Evolutionary conservation across 2,113 vertebrate species (phyloP).

Genomic region (Seriola aureovittata): DNA sequence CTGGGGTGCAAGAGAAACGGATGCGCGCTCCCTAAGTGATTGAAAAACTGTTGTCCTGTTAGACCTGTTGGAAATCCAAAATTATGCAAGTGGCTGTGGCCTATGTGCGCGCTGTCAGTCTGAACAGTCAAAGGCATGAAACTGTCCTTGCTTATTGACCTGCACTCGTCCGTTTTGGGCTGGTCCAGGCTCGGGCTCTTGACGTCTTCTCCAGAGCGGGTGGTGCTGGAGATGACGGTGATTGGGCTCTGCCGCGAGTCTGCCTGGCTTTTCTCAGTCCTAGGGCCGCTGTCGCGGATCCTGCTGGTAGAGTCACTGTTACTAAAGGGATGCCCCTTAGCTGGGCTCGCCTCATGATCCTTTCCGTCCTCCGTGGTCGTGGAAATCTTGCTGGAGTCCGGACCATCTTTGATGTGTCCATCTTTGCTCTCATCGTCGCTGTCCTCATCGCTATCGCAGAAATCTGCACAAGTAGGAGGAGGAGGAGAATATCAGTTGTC

Average conservation of each 20-base stretch:
- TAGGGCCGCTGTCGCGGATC: slow-evolving; percentile 80
- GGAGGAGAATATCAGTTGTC: not conserved
- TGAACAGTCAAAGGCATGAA: slow-evolving; percentile 92
- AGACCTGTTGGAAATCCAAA: slow-evolving; percentile 93
- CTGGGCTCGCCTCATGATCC: slow-evolving; percentile 87
- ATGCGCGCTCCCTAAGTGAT: slow-evolving; percentile 90
- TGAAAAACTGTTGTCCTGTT: slow-evolving; percentile 96
- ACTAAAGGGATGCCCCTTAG: slow-evolving; percentile 80
- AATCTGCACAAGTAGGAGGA: slow-evolving; percentile 81
- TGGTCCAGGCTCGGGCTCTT: slow-evolving; percentile 89
- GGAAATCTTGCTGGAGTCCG: slow-evolving; percentile 92
- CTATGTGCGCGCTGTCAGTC: slow-evolving; percentile 91
- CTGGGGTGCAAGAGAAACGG: slow-evolving; percentile 95
- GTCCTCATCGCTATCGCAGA: slow-evolving; percentile 95
- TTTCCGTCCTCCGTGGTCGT: slow-evolving; percentile 90
- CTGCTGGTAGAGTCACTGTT: slow-evolving; percentile 77
- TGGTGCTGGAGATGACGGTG: slow-evolving; percentile 93
- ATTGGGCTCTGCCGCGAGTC: slow-evolving; percentile 95
- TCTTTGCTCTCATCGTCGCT: slow-evolving; percentile 96
- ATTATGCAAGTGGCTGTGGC: slow-evolving; percentile 90
- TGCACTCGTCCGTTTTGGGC: slow-evolving; percentile 89
- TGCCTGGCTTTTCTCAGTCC: slow-evolving; percentile 89
- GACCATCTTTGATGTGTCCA: slow-evolving; percentile 87
- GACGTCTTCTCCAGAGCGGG: slow-evolving; percentile 89
- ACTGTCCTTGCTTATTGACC: slow-evolving; percentile 89